Conservation (phyloP, 35 echinoderm and acorn worm species). For the Acanthaster planci region DNA sequence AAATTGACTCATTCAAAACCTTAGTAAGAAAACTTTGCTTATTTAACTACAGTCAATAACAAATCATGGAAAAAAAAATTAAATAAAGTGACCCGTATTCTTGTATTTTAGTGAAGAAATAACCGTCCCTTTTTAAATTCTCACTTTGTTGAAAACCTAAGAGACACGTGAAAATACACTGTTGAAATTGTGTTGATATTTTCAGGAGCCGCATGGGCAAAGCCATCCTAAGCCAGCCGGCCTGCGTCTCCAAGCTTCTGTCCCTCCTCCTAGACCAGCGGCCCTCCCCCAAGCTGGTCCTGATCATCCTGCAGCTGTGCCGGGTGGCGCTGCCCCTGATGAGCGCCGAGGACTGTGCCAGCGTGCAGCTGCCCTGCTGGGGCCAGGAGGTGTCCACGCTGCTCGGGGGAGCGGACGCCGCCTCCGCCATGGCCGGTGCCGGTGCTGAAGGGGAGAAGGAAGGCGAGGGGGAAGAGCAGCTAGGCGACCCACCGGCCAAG, state of each 20-base stretch:
- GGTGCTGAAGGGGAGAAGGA: slow-evolving; percentile 35
- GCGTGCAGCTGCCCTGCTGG: slow-evolving; percentile 72
- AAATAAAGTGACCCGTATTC: neutral
- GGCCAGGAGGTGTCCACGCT: slow-evolving; percentile 55
- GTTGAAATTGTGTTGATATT: neutral
- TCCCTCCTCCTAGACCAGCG: slow-evolving; percentile 82
- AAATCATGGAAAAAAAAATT: too few relatives aligned
- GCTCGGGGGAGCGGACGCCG: neutral
- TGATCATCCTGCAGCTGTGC: slow-evolving; percentile 86
- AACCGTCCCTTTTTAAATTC: neutral
- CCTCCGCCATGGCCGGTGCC: too few relatives aligned
- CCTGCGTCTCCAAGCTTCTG: slow-evolving; percentile 78
- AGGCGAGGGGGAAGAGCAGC: slow-evolving; percentile 26
- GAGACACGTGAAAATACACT: neutral
- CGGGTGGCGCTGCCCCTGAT: slow-evolving; percentile 77
- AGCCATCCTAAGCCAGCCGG: slow-evolving; percentile 81
- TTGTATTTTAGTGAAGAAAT: neutral
- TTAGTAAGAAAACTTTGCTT: too few relatives aligned
- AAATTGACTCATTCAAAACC: too few relatives aligned
- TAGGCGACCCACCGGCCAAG: slow-evolving; percentile 68
- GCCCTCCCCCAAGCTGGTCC: slow-evolving; percentile 79
- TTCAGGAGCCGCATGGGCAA: slow-evolving; percentile 79
- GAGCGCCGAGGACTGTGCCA: slow-evolving; percentile 79
- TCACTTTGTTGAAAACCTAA: neutral
- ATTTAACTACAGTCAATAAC: too few relatives aligned